Evolutionary conservation across 2,797 vertebrate genomes (phyloP), one percentile per base, ranked within the genome.

Genomic region (Loris lydekkerianus): DNA sequence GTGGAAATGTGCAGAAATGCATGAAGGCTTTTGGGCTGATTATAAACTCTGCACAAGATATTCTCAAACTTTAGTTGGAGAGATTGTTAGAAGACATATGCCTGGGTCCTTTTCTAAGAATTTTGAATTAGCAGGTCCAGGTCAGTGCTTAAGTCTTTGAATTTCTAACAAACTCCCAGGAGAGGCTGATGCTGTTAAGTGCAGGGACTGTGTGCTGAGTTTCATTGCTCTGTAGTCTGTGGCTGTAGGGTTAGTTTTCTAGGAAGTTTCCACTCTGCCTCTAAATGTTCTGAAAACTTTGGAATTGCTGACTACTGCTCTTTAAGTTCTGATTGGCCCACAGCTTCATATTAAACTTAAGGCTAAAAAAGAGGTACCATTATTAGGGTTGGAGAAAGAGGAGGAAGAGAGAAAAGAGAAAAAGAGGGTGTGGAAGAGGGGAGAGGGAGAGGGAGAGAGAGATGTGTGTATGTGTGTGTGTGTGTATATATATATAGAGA

Each of bases 301-400:
- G 72, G 8, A 78, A 83, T 85, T 81, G 93, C 31, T 85, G 61
- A 67, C 25, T 10, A 34, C 13, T 85, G n/a, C 9, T 56, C 29
- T 96, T 75, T 73, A 84, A 63, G 10, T 11, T 93, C 25, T 82
- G 34, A 53, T 49, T 69, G n/a, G 37, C 4, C 29, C 18, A 43
- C 31, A 82, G 49, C 37, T 96, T 93, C 60, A 58, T 61, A 31
- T 23, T 63, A 92, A 46, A 27, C 83, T 95, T 13, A 8, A 86
- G 90, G 25, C 7, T 17, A 53, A 76, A 17, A 11, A 67, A 93
- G 60, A 80, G 3, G 23, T 25, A 15, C 1, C 49, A 25, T 65
- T 58, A 49, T 43, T 73, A 49, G 53, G 20, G 27, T 1, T 21
- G 31, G 21, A 63, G 65, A 53, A 29, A 5, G 25, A 18, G 10